These are phyloP conservation scores for Varanus salvator DNA, from an alignment of 2,113 vertebrate genomes.

Conservation along the genomic window DNA sequence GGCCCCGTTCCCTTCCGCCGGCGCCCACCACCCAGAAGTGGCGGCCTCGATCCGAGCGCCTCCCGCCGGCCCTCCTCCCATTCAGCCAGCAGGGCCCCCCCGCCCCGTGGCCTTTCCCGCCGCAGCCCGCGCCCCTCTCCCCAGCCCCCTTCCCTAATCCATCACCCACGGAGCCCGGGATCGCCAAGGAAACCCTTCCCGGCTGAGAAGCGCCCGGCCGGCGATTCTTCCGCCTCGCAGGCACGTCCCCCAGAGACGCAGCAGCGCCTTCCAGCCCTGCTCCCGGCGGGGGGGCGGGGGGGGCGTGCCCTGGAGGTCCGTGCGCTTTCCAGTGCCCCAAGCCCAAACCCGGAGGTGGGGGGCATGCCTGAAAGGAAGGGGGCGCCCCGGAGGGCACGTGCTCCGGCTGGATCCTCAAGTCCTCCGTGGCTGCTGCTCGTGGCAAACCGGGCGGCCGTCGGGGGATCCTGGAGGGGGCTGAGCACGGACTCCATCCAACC, in stretches of 20 bases:
- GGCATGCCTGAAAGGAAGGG: too few relatives aligned
- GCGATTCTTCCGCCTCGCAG: background rate
- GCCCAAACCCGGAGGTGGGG: background rate
- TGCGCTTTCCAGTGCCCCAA: background rate
- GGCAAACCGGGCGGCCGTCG: too few relatives aligned
- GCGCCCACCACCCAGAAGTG: background rate
- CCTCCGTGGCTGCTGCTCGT: too few relatives aligned
- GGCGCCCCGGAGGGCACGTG: too few relatives aligned
- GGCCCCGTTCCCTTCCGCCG: too few relatives aligned
- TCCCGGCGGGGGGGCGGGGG: background rate
- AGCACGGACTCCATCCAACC: too few relatives aligned
- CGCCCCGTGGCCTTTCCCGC: background rate
- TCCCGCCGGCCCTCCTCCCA: background rate
- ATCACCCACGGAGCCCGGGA: background rate
- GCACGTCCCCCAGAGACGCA: conserved; percentile 13
- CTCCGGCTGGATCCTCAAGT: too few relatives aligned
- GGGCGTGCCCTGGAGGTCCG: background rate
- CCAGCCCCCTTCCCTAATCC: background rate
- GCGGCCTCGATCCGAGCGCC: background rate
- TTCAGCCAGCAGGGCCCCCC: background rate
- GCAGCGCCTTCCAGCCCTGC: too few relatives aligned
- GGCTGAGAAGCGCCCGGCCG: background rate
- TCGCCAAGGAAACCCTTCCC: background rate
- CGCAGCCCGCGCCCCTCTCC: background rate
- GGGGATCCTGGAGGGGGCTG: too few relatives aligned